Evolutionary conservation across 2,113 vertebrate genomes (phyloP).

Genomic region (Psilopsiagon aymara): DNA sequence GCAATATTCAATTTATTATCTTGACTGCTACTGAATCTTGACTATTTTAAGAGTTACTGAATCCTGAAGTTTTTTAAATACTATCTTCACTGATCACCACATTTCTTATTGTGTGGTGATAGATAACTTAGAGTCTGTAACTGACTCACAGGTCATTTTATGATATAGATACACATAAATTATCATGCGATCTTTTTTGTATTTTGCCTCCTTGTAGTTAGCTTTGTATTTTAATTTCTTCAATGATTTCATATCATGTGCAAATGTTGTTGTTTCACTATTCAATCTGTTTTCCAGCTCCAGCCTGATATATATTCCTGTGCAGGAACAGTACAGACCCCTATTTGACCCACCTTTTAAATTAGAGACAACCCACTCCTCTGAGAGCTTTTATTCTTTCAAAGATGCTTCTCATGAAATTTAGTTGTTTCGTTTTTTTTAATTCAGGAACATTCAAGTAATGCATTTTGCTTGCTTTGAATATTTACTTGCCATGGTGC

Average conservation of each 20-base stretch:
- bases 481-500: not conserved
- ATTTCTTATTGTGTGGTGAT: not conserved
- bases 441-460: not conserved
- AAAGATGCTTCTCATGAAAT: rapidly evolving
- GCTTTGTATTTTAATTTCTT: not conserved
- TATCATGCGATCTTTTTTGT: not conserved
- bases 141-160: not conserved
- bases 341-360: not conserved
- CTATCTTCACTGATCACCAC: not conserved
- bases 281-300: not conserved
- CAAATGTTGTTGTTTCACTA: not conserved
- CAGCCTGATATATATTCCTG: not conserved
- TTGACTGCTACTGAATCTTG: not conserved
- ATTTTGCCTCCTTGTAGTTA: not conserved
- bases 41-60: not conserved
- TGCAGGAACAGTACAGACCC: not conserved
- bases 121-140: not conserved
- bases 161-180: not conserved
- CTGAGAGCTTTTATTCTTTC: not conserved
- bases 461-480: not conserved
- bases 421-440: not conserved
- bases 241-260: not conserved
- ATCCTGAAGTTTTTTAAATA: not conserved
- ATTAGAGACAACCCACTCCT: not conserved
- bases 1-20: not conserved